Conservation (phyloP, 2,113 vertebrate species). For the Grus americana region DNA sequence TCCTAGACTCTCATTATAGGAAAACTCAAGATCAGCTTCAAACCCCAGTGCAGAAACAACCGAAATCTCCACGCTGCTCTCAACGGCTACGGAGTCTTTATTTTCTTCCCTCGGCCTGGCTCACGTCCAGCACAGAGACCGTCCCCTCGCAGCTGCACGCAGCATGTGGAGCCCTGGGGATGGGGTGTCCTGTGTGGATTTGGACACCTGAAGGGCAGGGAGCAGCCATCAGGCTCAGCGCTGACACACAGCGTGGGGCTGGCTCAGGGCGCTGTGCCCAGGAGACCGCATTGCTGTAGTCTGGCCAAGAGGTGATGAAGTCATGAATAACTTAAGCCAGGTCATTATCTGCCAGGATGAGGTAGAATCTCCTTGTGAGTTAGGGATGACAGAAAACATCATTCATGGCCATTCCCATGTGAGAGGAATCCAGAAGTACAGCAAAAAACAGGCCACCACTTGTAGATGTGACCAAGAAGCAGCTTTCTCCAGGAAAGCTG, state of each 20-base stretch:
- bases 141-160: fast-evolving
- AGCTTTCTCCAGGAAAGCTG: neutral
- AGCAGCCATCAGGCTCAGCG: fast-evolving
- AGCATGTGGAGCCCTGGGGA: neutral
- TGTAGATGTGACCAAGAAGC: neutral
- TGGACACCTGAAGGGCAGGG: neutral
- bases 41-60: neutral
- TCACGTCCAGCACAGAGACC: neutral
- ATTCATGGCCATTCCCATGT: neutral
- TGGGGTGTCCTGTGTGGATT: fast-evolving
- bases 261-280: neutral
- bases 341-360: neutral
- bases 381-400: neutral
- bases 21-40: neutral
- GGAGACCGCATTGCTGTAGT: neutral
- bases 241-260: neutral
- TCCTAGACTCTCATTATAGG: neutral
- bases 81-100: fast-evolving
- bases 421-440: neutral
- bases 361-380: neutral
- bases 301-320: slow-evolving; percentile 39
- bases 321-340: slow-evolving; percentile 1
- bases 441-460: neutral
- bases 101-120: neutral
- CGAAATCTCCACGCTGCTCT: fast-evolving